Base-by-base conservation (phyloP, 1,140 invertebrate genomes). In the Steinernema feltiae region DNA sequence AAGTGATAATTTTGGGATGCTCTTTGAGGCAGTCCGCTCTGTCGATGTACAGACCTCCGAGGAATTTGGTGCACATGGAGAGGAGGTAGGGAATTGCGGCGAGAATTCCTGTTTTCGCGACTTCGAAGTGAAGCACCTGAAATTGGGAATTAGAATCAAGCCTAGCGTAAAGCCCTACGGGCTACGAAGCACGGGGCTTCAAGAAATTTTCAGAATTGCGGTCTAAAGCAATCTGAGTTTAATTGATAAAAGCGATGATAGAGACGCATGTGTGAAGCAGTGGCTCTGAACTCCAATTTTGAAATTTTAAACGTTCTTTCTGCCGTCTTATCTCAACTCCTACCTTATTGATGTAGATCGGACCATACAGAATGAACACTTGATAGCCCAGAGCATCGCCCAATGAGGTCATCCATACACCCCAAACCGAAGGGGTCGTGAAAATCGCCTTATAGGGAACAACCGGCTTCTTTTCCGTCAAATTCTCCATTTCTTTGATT, bases 21-120 rank as follows among this genome's bases (percentile, higher is more conserved):
- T 30, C 27, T 27, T 32, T 32, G 31, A n/a, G 18, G 48, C 48
- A 74, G 30, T 15, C 17, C 1, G 30, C 41, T 74, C 0, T 27
- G 27, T 29, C 27, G 72, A 73, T 29, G 32, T 24, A 73, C 24
- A 48, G 30, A 30, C 76, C 76, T 1, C 63, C 32, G n/a, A 53
- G 72, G 29, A 78, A 75, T 30, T 78, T 78, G 32, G 74, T 76
- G 72, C 73, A 30, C 70, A 78, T 78, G 2, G 72, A 73, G 7
- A 78, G 29, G 31, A 75, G 24, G 24, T 76, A 53, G 21, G 76
- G 76, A n/a, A 78, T 75, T 15, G 48, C 76, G n/a, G 76, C 73
- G 69, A 78, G 75, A n/a, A 70, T 70, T n/a, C 76, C 76, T 32
- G 76, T 78, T 53, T 78, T 69, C 71, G 69, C 29, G 30, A 78